Percentiles rank a stretch among this genome's conserved stretches.
phyloP scores from a whole-genome alignment of 2,113 vertebrate species.

The Corythoichthys intestinalis region DNA sequence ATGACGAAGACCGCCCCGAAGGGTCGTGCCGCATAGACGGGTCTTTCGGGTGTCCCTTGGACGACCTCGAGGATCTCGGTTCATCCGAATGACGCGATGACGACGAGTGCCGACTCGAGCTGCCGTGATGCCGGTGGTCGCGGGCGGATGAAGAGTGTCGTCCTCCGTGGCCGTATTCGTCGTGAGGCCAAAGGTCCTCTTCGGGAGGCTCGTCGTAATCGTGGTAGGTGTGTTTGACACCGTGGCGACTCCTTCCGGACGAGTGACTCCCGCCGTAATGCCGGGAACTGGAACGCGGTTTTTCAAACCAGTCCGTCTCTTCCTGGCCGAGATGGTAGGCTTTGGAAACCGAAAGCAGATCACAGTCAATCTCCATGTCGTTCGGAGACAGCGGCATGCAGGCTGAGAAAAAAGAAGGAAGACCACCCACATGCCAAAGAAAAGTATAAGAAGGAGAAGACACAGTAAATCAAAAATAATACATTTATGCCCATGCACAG shows the following conservation, averaged over 20 bases:
- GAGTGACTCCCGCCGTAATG: conserved; percentile 87
- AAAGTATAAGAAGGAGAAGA: conserved; percentile 52
- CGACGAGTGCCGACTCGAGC: conserved; percentile 80
- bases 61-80: conserved; percentile 76
- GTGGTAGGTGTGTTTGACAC: conserved; percentile 89
- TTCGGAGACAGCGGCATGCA: conserved; percentile 68
- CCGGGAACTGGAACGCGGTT: conserved; percentile 89
- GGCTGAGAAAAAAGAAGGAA: conserved; percentile 71
- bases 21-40: conserved; percentile 79
- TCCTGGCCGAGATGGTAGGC: conserved; percentile 99
- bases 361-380: conserved; percentile 83
- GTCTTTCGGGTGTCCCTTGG: conserved; percentile 86
- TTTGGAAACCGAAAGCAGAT: conserved; percentile 98
- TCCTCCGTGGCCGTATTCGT: conserved; percentile 82
- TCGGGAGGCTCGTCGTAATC: conserved; percentile 93
- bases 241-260: conserved; percentile 83
- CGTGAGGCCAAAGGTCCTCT: conserved; percentile 88
- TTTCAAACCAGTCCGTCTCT: conserved; percentile 99
- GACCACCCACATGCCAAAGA: conserved; percentile 64
- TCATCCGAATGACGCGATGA: conserved; percentile 86
- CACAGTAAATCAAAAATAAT: conserved; percentile 57
- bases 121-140: conserved; percentile 87
- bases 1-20: conserved; percentile 75
- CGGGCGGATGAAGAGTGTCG: conserved; percentile 75
- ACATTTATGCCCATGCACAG: conserved; percentile 63